A percentile compares a stretch with the other conserved stretches of the same genome.
Evolutionary conservation across 2,113 vertebrate species (phyloP).

Genomic region (Brienomyrus brachyistius): DNA sequence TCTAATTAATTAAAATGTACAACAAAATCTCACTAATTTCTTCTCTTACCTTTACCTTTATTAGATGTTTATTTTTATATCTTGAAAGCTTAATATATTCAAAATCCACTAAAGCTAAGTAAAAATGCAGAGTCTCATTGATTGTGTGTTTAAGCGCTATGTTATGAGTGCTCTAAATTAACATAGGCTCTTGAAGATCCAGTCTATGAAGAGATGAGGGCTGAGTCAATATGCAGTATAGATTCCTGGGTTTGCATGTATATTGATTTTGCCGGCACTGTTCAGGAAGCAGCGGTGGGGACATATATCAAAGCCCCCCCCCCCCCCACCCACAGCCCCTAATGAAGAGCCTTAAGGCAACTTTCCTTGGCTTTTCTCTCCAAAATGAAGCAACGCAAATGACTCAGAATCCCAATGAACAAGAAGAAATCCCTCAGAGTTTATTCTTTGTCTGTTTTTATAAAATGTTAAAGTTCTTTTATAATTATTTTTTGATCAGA

Average conservation of each 20-base stretch:
- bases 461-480: neutral
- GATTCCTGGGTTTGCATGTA: constrained; percentile 14
- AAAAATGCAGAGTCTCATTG: neutral
- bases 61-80: neutral
- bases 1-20: neutral
- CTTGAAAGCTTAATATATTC: neutral
- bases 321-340: neutral
- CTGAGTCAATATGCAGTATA: constrained; percentile 14
- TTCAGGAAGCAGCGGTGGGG: neutral
- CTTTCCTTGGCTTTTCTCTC: neutral
- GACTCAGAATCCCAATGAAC: neutral
- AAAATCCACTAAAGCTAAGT: neutral
- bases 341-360: neutral
- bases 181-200: neutral
- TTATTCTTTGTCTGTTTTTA: neutral
- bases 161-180: neutral
- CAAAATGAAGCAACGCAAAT: neutral
- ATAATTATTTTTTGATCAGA: neutral
- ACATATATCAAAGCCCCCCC: neutral
- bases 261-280: constrained; percentile 9
- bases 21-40: neutral
- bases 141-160: neutral
- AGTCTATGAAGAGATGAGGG: neutral
- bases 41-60: neutral
- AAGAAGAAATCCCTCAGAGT: neutral